These are phyloP conservation scores for Globodera rostochiensis DNA, from an alignment of 1,140 invertebrate species.

Conservation along the genomic window DNA sequence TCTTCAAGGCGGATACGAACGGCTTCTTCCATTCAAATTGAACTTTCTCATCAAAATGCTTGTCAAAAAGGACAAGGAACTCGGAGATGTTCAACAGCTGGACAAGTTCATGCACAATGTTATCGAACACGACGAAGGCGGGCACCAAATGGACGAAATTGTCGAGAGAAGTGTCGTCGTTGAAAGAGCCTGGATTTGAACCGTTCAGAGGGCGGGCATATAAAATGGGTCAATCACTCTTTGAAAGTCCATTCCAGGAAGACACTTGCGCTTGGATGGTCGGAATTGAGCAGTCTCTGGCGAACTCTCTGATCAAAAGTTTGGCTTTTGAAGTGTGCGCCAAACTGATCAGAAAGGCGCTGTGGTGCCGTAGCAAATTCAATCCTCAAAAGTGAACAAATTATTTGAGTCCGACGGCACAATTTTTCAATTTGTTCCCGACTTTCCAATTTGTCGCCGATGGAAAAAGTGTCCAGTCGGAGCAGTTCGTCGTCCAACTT, in stretches of 20 bases:
- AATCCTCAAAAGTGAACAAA: conserved; percentile 27
- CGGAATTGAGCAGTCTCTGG: conserved; percentile 14
- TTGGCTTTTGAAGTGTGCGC: neutral
- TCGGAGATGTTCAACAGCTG: conserved; percentile 49
- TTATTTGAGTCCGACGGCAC: neutral
- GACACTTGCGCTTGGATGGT: conserved; percentile 33
- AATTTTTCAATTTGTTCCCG: conserved; percentile 18
- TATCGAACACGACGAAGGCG: conserved; percentile 48
- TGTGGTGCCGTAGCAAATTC: neutral
- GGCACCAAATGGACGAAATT: conserved; percentile 51
- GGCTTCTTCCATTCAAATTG: conserved; percentile 42
- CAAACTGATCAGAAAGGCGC: conserved; percentile 16
- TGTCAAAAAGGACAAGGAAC: conserved; percentile 53
- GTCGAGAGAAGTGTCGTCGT: neutral
- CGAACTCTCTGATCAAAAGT: neutral
- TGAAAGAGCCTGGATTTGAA: conserved; percentile 11
- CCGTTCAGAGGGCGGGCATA: neutral
- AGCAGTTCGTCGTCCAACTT: conserved; percentile 38
- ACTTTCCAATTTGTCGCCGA: conserved; percentile 18
- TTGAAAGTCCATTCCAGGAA: conserved; percentile 28
- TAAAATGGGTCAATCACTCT: conserved; percentile 24
- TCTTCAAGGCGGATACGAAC: conserved; percentile 29
- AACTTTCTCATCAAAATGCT: conserved; percentile 42
- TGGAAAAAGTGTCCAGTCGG: conserved; percentile 27
- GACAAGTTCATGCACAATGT: conserved; percentile 49